A percentile compares a stretch with the other conserved stretches of the same genome.
Conservation (phyloP, 2,113 vertebrate species). For the Bubo blakistoni region DNA sequence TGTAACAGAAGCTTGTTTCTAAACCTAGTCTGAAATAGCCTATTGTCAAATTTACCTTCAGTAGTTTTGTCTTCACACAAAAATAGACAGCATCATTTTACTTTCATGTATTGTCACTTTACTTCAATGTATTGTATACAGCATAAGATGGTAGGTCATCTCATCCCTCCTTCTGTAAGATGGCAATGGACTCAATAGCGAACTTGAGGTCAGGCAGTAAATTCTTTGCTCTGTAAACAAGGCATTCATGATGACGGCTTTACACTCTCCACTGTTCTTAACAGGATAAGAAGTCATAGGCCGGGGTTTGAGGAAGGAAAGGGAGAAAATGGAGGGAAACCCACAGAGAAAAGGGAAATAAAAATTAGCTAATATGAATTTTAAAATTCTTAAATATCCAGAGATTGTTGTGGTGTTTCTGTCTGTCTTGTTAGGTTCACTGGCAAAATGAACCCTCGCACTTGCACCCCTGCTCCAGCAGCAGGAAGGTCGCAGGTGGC, state of each 20-base stretch:
- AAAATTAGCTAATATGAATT: not conserved
- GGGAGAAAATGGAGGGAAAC: not conserved
- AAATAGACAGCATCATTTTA: not conserved
- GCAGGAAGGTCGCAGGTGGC: rapidly evolving
- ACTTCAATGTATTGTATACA: not conserved
- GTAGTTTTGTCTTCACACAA: not conserved
- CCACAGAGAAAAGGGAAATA: not conserved
- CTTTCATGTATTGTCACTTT: not conserved
- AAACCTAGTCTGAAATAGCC: not conserved
- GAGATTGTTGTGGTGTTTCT: not conserved
- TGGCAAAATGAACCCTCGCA: not conserved
- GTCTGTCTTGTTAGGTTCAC: not conserved
- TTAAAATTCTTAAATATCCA: not conserved
- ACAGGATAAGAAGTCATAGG: not conserved
- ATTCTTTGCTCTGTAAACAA: not conserved
- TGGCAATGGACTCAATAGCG: not conserved
- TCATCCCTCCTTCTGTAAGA: not conserved
- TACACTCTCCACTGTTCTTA: not conserved
- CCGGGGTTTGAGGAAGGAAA: not conserved
- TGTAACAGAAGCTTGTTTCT: not conserved
- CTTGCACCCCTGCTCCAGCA: not conserved
- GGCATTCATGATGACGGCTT: not conserved
- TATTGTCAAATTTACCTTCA: not conserved
- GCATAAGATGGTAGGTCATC: not conserved
- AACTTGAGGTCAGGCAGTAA: not conserved